These are phyloP conservation scores for Mormoops blainvillei DNA, from an alignment of 2,113 vertebrate genomes.

Conservation along the genomic window DNA sequence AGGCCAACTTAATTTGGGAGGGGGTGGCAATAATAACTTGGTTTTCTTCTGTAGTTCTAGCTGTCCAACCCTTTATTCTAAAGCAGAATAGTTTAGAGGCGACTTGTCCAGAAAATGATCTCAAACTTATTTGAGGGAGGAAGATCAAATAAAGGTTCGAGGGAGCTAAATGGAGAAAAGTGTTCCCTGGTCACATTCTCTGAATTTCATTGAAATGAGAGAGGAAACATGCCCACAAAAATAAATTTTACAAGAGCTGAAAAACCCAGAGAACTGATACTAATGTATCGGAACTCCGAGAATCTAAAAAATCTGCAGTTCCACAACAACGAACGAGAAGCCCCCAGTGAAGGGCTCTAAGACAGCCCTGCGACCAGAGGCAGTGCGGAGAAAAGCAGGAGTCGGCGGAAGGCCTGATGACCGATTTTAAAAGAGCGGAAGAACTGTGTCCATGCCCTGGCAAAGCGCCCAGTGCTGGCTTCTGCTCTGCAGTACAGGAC, in stretches of 20 bases:
- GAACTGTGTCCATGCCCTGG: neutral
- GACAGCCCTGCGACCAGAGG: neutral
- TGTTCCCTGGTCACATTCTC: neutral
- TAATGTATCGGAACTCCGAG: neutral
- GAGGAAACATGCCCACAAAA: neutral
- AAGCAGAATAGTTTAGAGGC: slow-evolving; percentile 24
- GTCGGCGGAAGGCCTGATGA: neutral
- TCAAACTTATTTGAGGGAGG: neutral
- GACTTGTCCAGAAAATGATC: neutral
- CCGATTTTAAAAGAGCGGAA: neutral
- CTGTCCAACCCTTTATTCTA: neutral
- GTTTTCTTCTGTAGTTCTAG: neutral
- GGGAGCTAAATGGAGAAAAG: neutral
- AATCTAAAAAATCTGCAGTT: neutral
- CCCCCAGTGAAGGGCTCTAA: neutral
- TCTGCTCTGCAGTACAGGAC: neutral
- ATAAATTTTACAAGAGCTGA: neutral
- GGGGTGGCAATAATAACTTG: neutral
- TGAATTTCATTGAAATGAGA: neutral
- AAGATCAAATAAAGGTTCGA: neutral
- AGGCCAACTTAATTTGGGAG: neutral
- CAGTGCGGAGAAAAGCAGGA: neutral
- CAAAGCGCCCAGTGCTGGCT: too few species aligned
- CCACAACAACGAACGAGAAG: neutral
- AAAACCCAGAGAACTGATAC: neutral